Base-by-base conservation (phyloP, 2,888 invertebrate species). In the Epinotia bilunana region DNA sequence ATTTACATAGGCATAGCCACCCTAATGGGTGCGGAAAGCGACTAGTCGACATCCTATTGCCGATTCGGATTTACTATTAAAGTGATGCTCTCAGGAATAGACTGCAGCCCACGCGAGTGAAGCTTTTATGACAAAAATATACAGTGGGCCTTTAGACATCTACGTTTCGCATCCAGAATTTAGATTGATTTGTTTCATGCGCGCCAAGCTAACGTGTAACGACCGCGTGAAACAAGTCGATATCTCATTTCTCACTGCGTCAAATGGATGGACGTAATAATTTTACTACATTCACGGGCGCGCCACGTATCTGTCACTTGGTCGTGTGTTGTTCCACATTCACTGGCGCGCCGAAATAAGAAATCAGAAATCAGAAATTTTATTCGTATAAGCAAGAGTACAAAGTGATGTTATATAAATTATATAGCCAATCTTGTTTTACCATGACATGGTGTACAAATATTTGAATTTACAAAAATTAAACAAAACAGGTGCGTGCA, bases 21-120 rank as follows among this genome's bases (percentile, higher is more conserved):
- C 64, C 57, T 46, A 72, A 64, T 62, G 23, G 57, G 46, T 43
- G 55, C 57, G 64, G 57, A 18, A 33, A 58, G 58, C 57, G 58
- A 64, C 58, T 64, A 64, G 28, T 64, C 64, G 46, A 64, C 72
- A 43, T 64, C 46, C 63, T n/a, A 64, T 72, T 49, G 58, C 46
- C 46, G 46, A 72, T 64, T 64, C 46, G 58, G 72, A 72, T 72
- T 57, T 64, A 46, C 7, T 18, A 46, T 28, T 60, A 69, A 72
- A 72, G 57, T 57, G 57, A 72, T 33, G 18, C 53, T 53, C 53
- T 53, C n/a, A 16, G n/a, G 53, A 53, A 53, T 53, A 53, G n/a
- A 53, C 53, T 2, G 6, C n/a, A 6, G 53, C 53, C 13, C 53
- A 53, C 16, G n/a, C 53, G 53, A 49, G 49, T 49, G n/a, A 49